These are phyloP conservation scores for Pseudolycoriella hygida DNA, from an alignment of 2,888 invertebrate species.

Conservation along the genomic window DNA sequence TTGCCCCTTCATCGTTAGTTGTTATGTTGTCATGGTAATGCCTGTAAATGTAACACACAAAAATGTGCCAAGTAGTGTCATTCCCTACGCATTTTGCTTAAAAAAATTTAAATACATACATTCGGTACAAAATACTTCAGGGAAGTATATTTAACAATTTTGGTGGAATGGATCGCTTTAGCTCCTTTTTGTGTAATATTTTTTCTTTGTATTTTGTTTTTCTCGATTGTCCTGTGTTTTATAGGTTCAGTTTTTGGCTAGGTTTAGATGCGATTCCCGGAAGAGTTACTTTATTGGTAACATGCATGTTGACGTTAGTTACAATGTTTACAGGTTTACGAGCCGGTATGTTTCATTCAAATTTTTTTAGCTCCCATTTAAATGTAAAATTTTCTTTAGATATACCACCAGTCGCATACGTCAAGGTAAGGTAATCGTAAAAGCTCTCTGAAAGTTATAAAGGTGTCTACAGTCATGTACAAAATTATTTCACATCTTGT, in stretches of 20 bases:
- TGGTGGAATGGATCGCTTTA: too few species aligned
- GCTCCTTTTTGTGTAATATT: too few species aligned
- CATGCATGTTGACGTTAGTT: conserved; percentile 67
- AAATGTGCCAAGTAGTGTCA: too few species aligned
- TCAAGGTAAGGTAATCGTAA: conserved; percentile 40
- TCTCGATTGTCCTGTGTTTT: conserved; percentile 66
- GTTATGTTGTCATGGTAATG: conserved; percentile 61
- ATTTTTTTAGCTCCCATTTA: background rate
- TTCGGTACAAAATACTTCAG: too few species aligned
- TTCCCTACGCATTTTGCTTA: too few species aligned
- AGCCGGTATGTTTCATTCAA: conserved; percentile 32
- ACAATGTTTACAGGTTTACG: conserved; percentile 73
- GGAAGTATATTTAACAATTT: too few species aligned
- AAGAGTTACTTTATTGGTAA: conserved; percentile 60
- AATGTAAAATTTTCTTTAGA: background rate
- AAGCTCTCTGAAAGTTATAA: too few species aligned
- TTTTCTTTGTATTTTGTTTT: conserved; percentile 17
- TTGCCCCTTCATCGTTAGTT: conserved; percentile 65
- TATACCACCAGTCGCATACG: conserved; percentile 72
- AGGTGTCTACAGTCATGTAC: too few species aligned
- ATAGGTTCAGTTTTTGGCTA: conserved; percentile 79
- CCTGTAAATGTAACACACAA: too few species aligned
- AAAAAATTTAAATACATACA: too few species aligned
- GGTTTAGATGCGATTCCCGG: conserved; percentile 73
- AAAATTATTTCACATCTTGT: too few species aligned